phyloP scores from a whole-genome alignment of 2,888 invertebrate genomes.

The Rhingia rostrata region DNA sequence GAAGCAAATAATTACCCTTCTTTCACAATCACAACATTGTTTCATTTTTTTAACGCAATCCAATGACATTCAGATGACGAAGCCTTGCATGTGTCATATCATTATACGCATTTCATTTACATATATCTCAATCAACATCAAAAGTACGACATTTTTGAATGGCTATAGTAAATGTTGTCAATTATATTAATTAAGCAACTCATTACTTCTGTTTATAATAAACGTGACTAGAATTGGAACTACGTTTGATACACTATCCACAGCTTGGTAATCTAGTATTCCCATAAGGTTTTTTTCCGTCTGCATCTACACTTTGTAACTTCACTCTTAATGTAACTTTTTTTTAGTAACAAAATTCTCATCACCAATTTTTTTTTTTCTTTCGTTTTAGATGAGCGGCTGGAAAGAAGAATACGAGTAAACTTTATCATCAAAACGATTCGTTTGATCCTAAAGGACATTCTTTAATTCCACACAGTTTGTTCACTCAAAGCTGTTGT shows the following conservation, averaged over 20 bases:
- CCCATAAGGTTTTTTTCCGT: too few species aligned
- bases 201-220: conserved; percentile 2
- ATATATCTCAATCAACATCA: neutral
- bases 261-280: neutral
- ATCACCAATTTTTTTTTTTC: conserved; percentile 1
- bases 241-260: neutral
- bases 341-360: neutral
- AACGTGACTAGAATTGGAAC: conserved; percentile 16
- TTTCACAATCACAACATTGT: neutral
- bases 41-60: neutral
- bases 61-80: too few species aligned
- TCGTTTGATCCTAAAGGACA: conserved; percentile 10
- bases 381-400: conserved; percentile 78
- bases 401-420: conserved; percentile 79
- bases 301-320: too few species aligned
- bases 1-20: neutral
- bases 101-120: neutral
- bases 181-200: conserved; percentile 6
- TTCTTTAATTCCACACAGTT: conserved; percentile 17
- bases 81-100: too few species aligned
- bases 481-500: conserved; percentile 35
- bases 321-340: neutral
- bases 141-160: conserved; percentile 2
- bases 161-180: conserved; percentile 12
- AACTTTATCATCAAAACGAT: conserved; percentile 26